Conservation (phyloP, 2,797 vertebrate species). For the Pangasius macronema region DNA sequence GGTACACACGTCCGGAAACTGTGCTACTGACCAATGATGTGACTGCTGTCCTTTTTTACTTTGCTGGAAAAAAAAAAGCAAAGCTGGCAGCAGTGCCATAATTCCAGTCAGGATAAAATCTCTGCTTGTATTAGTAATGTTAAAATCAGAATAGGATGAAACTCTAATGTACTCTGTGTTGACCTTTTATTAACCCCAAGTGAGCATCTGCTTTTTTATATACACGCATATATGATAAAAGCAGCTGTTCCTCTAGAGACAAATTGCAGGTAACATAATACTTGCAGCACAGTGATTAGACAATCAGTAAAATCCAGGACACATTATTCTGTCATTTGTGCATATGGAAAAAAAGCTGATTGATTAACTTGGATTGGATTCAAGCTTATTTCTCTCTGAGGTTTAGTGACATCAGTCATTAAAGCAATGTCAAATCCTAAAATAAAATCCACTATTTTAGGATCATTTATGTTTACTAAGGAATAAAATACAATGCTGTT, state of each 20-base stretch:
- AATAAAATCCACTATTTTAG: background rate
- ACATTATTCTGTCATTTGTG: conserved; percentile 45
- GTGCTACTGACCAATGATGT: background rate
- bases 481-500: background rate
- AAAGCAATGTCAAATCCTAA: background rate
- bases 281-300: conserved; percentile 27
- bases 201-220: conserved; percentile 42
- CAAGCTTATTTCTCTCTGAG: background rate
- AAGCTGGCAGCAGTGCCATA: background rate
- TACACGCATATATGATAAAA: conserved; percentile 36
- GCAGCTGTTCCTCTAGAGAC: conserved; percentile 38
- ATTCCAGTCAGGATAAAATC: background rate
- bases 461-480: background rate
- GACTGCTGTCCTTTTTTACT: background rate
- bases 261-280: conserved; percentile 45
- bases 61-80: background rate
- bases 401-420: background rate
- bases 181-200: conserved; percentile 16
- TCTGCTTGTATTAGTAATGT: background rate
- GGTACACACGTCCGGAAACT: background rate
- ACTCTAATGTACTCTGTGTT: background rate
- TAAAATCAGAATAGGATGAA: background rate
- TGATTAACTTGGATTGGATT: background rate
- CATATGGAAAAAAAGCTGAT: conserved; percentile 20
- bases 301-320: conserved; percentile 20